These are phyloP conservation scores for Galerucella nymphaeae DNA, from an alignment of 2,888 invertebrate genomes.

Conservation along the genomic window DNA sequence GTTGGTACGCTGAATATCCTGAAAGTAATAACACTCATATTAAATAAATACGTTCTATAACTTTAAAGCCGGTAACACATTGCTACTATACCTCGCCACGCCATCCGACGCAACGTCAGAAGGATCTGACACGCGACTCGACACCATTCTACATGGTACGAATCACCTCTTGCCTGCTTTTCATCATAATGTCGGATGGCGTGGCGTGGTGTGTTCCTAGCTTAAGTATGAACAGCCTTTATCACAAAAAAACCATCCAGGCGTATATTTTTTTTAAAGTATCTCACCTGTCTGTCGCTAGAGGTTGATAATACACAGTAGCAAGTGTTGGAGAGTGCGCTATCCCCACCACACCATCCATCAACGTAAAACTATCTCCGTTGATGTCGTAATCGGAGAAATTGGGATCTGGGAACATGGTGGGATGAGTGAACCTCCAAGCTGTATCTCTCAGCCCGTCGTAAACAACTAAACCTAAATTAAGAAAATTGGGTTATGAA, in stretches of 20 bases:
- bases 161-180: too few relatives aligned
- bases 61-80: too few relatives aligned
- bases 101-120: too few relatives aligned
- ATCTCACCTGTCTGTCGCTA: constrained; percentile 75
- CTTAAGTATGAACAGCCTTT: too few relatives aligned
- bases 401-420: constrained; percentile 89
- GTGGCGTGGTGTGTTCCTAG: too few relatives aligned
- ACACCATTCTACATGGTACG: too few relatives aligned
- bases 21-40: constrained; percentile 45
- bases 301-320: constrained; percentile 76
- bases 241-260: background rate
- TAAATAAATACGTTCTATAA: too few relatives aligned
- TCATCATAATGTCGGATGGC: too few relatives aligned
- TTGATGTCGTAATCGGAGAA: constrained; percentile 79
- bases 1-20: constrained; percentile 84
- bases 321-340: constrained; percentile 74
- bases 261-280: constrained; percentile 19
- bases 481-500: background rate
- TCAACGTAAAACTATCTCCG: constrained; percentile 75
- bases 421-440: constrained; percentile 83
- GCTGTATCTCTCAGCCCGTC: constrained; percentile 81
- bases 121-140: too few relatives aligned
- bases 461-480: constrained; percentile 69
- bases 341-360: constrained; percentile 80
- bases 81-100: too few relatives aligned